phyloP scores from a whole-genome alignment of 2,888 invertebrate species.

The Proisotoma minuta region DNA sequence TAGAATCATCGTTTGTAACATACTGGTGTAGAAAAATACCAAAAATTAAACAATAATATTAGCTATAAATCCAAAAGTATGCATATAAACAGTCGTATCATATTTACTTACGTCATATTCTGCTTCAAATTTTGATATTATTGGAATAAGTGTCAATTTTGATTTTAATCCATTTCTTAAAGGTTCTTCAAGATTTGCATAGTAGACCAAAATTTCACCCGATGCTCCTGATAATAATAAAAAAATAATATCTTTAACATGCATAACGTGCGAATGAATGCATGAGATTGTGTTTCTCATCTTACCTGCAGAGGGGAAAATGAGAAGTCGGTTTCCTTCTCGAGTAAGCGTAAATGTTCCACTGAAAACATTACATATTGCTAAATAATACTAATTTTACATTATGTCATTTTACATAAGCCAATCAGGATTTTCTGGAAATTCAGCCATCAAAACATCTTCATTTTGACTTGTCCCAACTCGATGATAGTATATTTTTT shows the following conservation, averaged over 20 bases:
- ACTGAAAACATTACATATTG: constrained; percentile 47
- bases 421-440: constrained; percentile 81
- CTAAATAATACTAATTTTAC: not conserved
- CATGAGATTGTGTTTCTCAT: no score
- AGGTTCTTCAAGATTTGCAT: constrained; percentile 64
- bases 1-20: constrained; percentile 76
- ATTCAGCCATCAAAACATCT: constrained; percentile 82
- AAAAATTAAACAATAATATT: no score
- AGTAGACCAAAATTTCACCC: constrained; percentile 75
- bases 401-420: constrained; percentile 65
- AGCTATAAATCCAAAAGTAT: no score
- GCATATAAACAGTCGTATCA: no score
- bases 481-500: constrained; percentile 87
- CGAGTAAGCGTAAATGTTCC: constrained; percentile 80
- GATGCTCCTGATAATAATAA: no score
- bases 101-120: constrained; percentile 72
- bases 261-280: no score
- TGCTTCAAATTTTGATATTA: constrained; percentile 83
- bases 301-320: constrained; percentile 73
- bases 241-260: no score
- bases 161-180: constrained; percentile 56
- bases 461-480: constrained; percentile 77
- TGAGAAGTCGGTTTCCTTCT: constrained; percentile 81
- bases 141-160: constrained; percentile 61
- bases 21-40: constrained; percentile 61